A percentile compares a stretch with the other conserved stretches of the same genome.
Conservation (phyloP, 1,140 invertebrate species). For the Potamilus streckersoni region DNA sequence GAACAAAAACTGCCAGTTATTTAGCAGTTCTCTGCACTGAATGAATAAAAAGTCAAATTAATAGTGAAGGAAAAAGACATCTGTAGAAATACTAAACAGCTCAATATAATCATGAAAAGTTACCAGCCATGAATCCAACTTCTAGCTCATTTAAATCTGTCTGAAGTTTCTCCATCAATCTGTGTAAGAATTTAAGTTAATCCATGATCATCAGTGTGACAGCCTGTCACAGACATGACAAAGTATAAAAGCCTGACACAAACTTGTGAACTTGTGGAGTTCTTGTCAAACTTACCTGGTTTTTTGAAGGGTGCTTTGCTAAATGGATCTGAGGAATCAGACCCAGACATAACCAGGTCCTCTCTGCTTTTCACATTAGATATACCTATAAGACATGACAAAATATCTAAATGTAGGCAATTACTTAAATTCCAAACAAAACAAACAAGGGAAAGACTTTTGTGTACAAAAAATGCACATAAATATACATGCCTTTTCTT, state of each 20-base stretch:
- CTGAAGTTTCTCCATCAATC: too few relatives aligned
- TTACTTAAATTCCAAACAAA: constrained; percentile 12
- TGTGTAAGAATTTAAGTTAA: too few relatives aligned
- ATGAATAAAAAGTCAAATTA: too few relatives aligned
- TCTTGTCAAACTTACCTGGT: constrained; percentile 69
- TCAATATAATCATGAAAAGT: too few relatives aligned
- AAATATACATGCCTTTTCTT: background rate
- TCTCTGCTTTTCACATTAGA: constrained; percentile 82
- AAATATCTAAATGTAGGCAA: background rate
- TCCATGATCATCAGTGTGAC: constrained; percentile 10
- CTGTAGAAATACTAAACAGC: too few relatives aligned
- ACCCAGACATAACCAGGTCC: constrained; percentile 80
- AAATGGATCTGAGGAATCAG: constrained; percentile 80
- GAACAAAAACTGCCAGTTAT: too few relatives aligned
- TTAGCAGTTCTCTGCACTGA: too few relatives aligned
- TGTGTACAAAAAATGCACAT: background rate
- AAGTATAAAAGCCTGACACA: background rate
- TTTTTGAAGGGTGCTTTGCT: constrained; percentile 84
- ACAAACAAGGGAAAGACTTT: background rate
- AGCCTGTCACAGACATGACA: background rate
- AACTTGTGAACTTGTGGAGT: too few relatives aligned
- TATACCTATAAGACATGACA: constrained; percentile 71
- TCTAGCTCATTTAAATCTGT: too few relatives aligned
- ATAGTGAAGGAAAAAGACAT: too few relatives aligned
- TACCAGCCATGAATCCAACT: too few relatives aligned